A percentile compares a stretch with the other conserved stretches of the same genome.
Conservation (phyloP, 2,888 invertebrate species). For the Strigamia maritima region DNA sequence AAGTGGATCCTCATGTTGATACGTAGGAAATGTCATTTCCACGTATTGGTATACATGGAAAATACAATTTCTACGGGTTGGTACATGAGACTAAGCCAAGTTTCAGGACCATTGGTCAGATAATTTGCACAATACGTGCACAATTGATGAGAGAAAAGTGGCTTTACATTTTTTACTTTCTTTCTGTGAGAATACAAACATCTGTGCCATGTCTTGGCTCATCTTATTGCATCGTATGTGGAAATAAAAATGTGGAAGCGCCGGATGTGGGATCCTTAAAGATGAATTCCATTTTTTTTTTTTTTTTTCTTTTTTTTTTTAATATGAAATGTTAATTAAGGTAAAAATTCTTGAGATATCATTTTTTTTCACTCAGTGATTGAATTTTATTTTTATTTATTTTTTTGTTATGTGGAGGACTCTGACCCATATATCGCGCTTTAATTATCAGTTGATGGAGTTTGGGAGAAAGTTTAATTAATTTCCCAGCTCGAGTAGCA, state of each 20-base stretch:
- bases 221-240: background rate
- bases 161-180: background rate
- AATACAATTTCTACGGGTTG: too few species aligned
- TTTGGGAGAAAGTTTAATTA: conserved; percentile 6
- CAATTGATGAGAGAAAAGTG: conserved; percentile 6
- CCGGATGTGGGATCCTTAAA: background rate
- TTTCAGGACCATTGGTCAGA: background rate
- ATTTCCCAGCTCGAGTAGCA: background rate
- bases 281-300: background rate
- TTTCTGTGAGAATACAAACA: background rate
- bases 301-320: background rate
- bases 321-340: background rate
- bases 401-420: background rate
- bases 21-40: too few species aligned
- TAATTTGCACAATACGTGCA: conserved; percentile 19
- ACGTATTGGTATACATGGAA: too few species aligned
- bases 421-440: background rate
- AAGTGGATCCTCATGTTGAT: too few species aligned
- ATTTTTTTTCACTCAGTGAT: too few species aligned
- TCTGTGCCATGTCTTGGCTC: conserved; percentile 6
- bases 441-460: background rate
- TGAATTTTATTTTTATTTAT: background rate
- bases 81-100: too few species aligned
- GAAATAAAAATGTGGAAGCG: background rate
- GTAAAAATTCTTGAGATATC: background rate